phyloP scores from a whole-genome alignment of 2,797 vertebrate genomes.

The Leptoclinus maculatus region DNA sequence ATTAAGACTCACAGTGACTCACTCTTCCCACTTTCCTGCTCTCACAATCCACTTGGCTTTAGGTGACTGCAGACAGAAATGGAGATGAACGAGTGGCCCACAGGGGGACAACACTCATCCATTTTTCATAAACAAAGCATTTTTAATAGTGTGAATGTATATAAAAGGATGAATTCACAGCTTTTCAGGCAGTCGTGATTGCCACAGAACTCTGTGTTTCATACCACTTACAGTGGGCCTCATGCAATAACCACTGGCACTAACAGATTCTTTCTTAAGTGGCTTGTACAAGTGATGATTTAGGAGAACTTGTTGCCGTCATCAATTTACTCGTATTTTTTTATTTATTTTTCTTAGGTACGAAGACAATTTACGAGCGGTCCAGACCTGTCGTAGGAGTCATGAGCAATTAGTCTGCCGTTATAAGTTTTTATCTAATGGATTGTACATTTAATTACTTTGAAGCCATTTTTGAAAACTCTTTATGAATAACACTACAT shows the following conservation, averaged over 20 bases:
- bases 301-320: neutral
- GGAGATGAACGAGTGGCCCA: constrained; percentile 47
- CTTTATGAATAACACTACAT: neutral
- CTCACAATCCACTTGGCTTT: constrained; percentile 53
- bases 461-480: neutral
- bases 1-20: constrained; percentile 75
- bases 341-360: neutral
- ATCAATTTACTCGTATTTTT: neutral
- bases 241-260: neutral
- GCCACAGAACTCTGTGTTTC: constrained; percentile 29
- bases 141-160: constrained; percentile 62
- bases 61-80: constrained; percentile 51
- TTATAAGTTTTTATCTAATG: neutral
- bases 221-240: constrained; percentile 1
- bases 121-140: constrained; percentile 69
- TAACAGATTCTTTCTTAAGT: neutral
- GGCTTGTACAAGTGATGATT: neutral
- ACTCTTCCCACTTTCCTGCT: constrained; percentile 42
- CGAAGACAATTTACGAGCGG: neutral
- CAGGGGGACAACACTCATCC: constrained; percentile 46
- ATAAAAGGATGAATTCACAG: constrained; percentile 63
- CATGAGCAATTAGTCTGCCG: neutral
- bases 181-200: constrained; percentile 56
- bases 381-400: neutral
- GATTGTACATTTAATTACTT: neutral